A percentile compares a stretch with the other conserved stretches of the same genome.
Evolutionary conservation across 1,140 invertebrate genomes (phyloP).

Genomic region (Monochamus saltuarius): DNA sequence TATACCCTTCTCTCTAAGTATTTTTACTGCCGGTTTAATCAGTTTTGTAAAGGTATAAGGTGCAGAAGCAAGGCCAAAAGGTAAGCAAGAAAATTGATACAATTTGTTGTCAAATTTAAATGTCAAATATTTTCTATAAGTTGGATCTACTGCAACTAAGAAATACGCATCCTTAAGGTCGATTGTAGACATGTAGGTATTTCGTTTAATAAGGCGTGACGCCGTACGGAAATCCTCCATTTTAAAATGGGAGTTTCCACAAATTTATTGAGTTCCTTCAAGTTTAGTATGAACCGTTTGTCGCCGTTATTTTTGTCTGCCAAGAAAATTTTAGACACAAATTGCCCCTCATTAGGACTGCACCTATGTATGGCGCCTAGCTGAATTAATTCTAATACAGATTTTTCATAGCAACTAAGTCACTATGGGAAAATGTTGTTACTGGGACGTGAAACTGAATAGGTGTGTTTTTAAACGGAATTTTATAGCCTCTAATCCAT

Average conservation of each 20-base stretch:
- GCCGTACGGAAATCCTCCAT: conserved; percentile 33
- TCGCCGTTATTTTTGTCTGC: conserved; percentile 28
- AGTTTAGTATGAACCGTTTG: conserved; percentile 36
- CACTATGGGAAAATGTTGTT: neutral
- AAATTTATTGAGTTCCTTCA: conserved; percentile 38
- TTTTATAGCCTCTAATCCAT: no score
- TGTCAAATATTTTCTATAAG: conserved; percentile 29
- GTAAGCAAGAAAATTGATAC: conserved; percentile 25
- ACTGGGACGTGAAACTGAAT: neutral
- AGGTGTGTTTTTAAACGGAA: conserved; percentile 7
- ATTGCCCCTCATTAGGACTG: no score
- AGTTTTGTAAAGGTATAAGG: conserved; percentile 20
- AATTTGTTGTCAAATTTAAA: conserved; percentile 25
- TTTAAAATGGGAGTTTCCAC: conserved; percentile 36
- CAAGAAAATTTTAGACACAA: conserved; percentile 29
- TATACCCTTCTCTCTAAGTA: conserved; percentile 5
- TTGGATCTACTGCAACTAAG: conserved; percentile 29
- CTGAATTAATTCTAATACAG: no score
- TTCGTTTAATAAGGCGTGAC: conserved; percentile 26
- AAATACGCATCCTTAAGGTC: conserved; percentile 30
- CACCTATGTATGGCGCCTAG: no score
- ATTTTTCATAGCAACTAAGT: no score
- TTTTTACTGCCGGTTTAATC: conserved; percentile 16
- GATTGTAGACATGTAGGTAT: conserved; percentile 30
- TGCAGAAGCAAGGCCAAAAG: conserved; percentile 19